Conservation (phyloP, 2,797 vertebrate species). For the Crenuchus spilurus region DNA sequence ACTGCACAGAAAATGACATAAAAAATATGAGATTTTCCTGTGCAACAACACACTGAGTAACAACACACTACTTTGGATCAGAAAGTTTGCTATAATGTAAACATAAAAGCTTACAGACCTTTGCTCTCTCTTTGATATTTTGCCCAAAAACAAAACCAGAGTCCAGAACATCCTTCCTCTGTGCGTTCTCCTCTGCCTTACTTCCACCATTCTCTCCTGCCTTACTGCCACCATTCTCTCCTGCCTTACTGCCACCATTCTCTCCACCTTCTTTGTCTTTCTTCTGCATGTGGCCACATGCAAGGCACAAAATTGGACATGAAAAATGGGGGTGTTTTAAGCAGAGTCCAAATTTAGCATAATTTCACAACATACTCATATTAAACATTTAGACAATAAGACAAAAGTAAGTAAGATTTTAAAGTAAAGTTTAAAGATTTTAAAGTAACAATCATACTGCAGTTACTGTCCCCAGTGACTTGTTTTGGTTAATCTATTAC, state of each 20-base stretch:
- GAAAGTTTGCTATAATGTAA: too few species aligned
- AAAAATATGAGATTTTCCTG: not conserved
- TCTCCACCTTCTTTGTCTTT: conserved; percentile 48
- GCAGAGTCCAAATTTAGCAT: not conserved
- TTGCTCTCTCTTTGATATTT: conserved; percentile 95
- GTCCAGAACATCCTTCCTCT: conserved; percentile 77
- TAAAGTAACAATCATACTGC: too few species aligned
- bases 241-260: conserved; percentile 39
- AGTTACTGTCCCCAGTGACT: too few species aligned
- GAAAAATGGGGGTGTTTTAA: too few species aligned
- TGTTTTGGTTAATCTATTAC: too few species aligned
- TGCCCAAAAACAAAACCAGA: conserved; percentile 93
- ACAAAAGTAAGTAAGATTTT: too few species aligned
- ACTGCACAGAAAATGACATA: conserved; percentile 54
- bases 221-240: not conserved
- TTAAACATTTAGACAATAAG: too few species aligned
- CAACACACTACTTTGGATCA: too few species aligned
- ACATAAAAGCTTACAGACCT: conserved; percentile 74
- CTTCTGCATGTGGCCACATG: conserved; percentile 21
- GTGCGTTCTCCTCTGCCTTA: conserved; percentile 67
- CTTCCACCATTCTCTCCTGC: conserved; percentile 58
- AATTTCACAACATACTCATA: not conserved
- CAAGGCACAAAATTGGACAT: not conserved
- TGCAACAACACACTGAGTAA: too few species aligned
- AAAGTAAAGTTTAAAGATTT: too few species aligned